These are phyloP conservation scores for Spilogale gracilis DNA, from an alignment of 2,113 vertebrate species.

Conservation along the genomic window DNA sequence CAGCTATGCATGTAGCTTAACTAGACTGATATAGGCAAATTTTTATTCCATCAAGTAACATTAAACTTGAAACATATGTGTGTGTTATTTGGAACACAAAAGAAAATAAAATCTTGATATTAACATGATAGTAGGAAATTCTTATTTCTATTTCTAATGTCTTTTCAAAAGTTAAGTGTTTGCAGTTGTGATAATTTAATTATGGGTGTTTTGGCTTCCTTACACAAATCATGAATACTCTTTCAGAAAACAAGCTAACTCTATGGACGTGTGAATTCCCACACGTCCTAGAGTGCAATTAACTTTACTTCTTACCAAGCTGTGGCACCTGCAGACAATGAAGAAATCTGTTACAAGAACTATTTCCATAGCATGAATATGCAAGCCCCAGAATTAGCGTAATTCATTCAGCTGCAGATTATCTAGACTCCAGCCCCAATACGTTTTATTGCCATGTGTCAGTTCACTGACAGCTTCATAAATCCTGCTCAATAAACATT, in stretches of 20 bases:
- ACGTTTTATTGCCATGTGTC: conserved; percentile 72
- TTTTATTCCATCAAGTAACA: conserved; percentile 61
- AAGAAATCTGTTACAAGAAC: conserved; percentile 78
- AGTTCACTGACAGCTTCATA: conserved; percentile 78
- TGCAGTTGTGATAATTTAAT: conserved; percentile 78
- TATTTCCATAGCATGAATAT: conserved; percentile 82
- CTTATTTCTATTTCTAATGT: conserved; percentile 4
- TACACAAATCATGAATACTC: conserved; percentile 65
- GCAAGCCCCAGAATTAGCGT: conserved; percentile 77
- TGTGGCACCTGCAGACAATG: conserved; percentile 82
- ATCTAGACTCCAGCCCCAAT: conserved; percentile 67
- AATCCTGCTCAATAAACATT: conserved; percentile 73
- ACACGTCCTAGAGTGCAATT: conserved; percentile 75
- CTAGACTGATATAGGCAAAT: background rate
- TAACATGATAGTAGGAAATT: background rate
- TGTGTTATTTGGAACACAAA: conserved; percentile 20
- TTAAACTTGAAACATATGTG: background rate
- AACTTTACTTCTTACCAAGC: conserved; percentile 75
- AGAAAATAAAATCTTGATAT: conserved; percentile 15
- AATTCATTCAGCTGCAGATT: conserved; percentile 76
- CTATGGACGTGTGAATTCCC: conserved; percentile 70
- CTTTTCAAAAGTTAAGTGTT: conserved; percentile 68
- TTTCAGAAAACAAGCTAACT: conserved; percentile 73
- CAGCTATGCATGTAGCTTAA: background rate
- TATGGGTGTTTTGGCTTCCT: conserved; percentile 72